phyloP scores from a whole-genome alignment of 2,888 invertebrate species.

The Cosmia pyralina region DNA sequence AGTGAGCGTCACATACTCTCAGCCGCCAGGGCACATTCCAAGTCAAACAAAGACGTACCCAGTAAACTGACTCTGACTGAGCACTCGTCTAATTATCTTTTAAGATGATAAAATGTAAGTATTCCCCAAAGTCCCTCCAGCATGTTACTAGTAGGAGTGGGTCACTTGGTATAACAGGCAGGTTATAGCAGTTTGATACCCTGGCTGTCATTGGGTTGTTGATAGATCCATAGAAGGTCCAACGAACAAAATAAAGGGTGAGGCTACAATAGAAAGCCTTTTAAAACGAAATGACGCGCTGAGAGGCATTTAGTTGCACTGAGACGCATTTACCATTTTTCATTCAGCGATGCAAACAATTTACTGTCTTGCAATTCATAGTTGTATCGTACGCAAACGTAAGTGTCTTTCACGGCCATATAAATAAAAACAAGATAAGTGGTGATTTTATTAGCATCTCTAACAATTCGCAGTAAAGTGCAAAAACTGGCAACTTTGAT shows the following conservation, averaged over 20 bases:
- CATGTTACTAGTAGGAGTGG: background rate
- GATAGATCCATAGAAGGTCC: background rate
- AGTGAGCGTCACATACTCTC: too few species aligned
- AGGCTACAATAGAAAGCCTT: background rate
- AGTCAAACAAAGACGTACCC: too few species aligned
- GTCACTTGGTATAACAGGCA: background rate
- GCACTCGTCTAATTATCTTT: background rate
- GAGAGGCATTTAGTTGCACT: background rate
- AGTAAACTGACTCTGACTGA: background rate
- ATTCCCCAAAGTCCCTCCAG: background rate
- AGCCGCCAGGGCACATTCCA: too few species aligned
- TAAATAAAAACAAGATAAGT: slow-evolving; percentile 33
- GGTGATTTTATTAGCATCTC: background rate
- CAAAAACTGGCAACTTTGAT: slow-evolving; percentile 11
- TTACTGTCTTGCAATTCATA: background rate
- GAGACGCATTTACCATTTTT: background rate
- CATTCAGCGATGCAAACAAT: background rate
- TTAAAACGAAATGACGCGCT: background rate
- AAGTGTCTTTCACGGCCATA: slow-evolving; percentile 13
- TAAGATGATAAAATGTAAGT: background rate
- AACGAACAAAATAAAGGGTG: background rate
- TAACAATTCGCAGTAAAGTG: slow-evolving; percentile 16
- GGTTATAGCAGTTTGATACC: background rate
- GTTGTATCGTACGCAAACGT: background rate
- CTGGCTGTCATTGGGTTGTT: background rate